Evolutionary conservation across 1,140 invertebrate genomes (phyloP), one percentile per base, ranked within the genome.

Genomic region (Thrips palmi): DNA sequence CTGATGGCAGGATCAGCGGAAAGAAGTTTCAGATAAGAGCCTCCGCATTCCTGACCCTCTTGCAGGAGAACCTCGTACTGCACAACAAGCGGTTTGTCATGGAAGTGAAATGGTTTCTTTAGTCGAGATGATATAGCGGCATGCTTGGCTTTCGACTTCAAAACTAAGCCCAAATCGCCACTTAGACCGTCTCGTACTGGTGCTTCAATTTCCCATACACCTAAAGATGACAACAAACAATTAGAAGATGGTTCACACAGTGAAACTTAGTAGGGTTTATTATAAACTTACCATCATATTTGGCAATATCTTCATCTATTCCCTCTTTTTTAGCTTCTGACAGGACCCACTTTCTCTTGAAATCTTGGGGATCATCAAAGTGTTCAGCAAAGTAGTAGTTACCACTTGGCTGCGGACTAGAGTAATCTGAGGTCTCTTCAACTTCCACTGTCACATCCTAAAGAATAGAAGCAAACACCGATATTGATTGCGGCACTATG

Each of bases 31-130:
- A 99, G 58, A 57, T 99, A 99, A 7, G 91, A 91, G 11, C 94
- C 94, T 33, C 94, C 94, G 63, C 94, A 99, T 59, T 97, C 92
- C 63, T 97, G 89, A 2, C 91, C 91, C 54, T 94, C 88, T 71
- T 94, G 77, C 22, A 75, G 64, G 32, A 57, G 69, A 34, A 89
- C 82, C 67, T 88, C 91, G 66, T 91, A 97, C 59, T 98, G 94
- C 7, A 97, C 75, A 49, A 98, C 65, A 18, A 99, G 62, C 0
- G 89, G 88, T 49, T 86, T 87, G 30, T 74, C 70, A 22, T 61
- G 66, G 55, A 98, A 98, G 22, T 77, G 62, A 59, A 94, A 97
- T 12, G 80, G 76, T 52, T 72, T 77, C 32, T 65, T 62, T 5
- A 99, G 60, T 23, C 70, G 63, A n/a, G 81, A 64, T 11, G 92